Percentiles rank a stretch among this genome's conserved stretches.
Conservation (phyloP, 2,797 vertebrate genomes). For the Myotis pilosus region DNA sequence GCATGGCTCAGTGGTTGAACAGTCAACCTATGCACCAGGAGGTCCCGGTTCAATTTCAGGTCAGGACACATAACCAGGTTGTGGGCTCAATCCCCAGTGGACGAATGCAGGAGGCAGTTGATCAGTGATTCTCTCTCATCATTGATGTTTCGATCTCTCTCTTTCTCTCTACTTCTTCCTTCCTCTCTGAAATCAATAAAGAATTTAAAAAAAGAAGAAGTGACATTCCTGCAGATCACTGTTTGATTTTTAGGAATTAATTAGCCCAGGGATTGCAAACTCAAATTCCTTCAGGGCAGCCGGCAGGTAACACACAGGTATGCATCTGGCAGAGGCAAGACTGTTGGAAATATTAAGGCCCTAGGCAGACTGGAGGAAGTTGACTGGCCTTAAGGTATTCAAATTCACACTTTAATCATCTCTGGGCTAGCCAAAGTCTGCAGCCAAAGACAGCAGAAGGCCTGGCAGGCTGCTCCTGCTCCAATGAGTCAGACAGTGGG, state of each 20-base stretch:
- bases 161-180: too few relatives aligned
- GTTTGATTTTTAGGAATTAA: constrained; percentile 10
- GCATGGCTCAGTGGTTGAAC: too few relatives aligned
- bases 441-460: constrained; percentile 54
- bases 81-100: too few relatives aligned
- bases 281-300: constrained; percentile 7
- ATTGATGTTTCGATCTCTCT: too few relatives aligned
- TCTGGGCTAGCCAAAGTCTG: constrained; percentile 11
- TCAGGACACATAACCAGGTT: too few relatives aligned
- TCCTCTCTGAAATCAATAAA: too few relatives aligned
- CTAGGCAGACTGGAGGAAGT: background rate
- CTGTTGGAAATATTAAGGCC: background rate
- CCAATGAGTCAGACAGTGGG: background rate
- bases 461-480: background rate
- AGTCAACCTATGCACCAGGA: too few relatives aligned
- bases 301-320: background rate
- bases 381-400: background rate
- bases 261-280: background rate
- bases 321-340: background rate
- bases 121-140: too few relatives aligned
- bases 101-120: too few relatives aligned
- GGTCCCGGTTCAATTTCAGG: too few relatives aligned
- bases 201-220: background rate
- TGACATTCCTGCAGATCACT: background rate
- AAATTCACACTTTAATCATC: background rate